Evolutionary conservation across 2,113 vertebrate species (phyloP).

Genomic region (Platysternon megacephalum): DNA sequence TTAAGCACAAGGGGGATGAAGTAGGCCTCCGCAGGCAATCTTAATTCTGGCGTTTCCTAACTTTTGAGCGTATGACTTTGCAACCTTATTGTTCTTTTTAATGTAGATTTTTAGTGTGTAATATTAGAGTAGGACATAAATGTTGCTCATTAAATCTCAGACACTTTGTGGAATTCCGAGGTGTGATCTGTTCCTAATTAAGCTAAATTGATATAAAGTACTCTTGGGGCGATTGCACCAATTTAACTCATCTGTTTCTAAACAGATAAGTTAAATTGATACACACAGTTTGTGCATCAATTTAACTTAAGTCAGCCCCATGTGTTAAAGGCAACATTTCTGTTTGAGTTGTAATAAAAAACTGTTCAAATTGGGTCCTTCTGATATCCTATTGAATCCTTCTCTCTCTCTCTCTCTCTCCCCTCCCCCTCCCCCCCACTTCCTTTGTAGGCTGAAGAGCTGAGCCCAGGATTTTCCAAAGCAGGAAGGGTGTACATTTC

Average conservation of each 20-base stretch:
- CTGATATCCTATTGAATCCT: neutral
- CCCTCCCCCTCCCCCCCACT: neutral
- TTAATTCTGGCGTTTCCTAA: neutral
- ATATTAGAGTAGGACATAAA: rapidly evolving
- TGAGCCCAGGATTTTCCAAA: conserved; percentile 91
- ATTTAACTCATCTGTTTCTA: neutral
- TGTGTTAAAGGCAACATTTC: neutral
- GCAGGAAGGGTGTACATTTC: conserved; percentile 89
- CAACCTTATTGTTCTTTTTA: rapidly evolving
- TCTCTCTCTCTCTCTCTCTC: neutral
- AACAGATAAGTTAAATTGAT: neutral
- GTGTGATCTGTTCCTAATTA: neutral
- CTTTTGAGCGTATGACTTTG: rapidly evolving
- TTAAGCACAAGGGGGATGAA: neutral
- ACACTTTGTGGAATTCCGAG: no score
- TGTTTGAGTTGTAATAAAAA: neutral
- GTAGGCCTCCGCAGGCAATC: neutral
- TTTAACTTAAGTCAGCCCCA: neutral
- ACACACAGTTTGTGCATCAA: rapidly evolving
- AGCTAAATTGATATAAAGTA: rapidly evolving
- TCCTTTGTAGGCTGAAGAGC: conserved; percentile 84
- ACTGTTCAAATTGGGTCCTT: neutral
- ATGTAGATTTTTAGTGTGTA: rapidly evolving
- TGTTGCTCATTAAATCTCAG: rapidly evolving
- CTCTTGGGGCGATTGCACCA: rapidly evolving